phyloP scores from a whole-genome alignment of 2,888 invertebrate species.

The Poecilobothrus nobilitatus region DNA sequence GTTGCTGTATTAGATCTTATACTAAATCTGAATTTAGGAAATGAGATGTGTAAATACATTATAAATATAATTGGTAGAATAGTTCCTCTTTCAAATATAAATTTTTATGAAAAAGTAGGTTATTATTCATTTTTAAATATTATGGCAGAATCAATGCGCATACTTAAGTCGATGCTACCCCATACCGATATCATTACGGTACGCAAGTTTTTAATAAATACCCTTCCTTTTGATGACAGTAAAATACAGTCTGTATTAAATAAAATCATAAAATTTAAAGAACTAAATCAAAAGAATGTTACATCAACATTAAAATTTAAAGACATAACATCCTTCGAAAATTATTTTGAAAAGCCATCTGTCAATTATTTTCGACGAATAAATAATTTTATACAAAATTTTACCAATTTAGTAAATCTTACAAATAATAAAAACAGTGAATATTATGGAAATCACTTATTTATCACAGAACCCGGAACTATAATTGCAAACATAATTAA shows the following conservation, averaged over 20 bases:
- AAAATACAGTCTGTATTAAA: conserved; percentile 31
- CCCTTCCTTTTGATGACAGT: conserved; percentile 32
- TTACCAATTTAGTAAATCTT: conserved; percentile 40
- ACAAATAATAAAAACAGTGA: conserved; percentile 31
- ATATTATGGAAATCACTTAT: conserved; percentile 32
- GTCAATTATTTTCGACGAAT: conserved; percentile 38
- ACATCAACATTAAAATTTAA: conserved; percentile 29
- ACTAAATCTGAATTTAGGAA: conserved; percentile 36
- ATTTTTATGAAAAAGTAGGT: conserved; percentile 32
- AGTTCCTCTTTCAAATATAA: conserved; percentile 26
- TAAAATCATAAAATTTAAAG: conserved; percentile 31
- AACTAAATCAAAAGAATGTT: conserved; percentile 28
- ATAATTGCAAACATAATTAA: conserved; percentile 61
- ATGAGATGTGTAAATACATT: conserved; percentile 37
- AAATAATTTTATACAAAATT: conserved; percentile 34
- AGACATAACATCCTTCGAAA: conserved; percentile 34
- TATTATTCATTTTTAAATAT: conserved; percentile 33
- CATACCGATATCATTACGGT: neutral
- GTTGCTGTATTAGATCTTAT: conserved; percentile 39
- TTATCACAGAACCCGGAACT: conserved; percentile 46
- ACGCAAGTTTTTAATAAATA: conserved; percentile 21
- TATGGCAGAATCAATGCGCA: conserved; percentile 33
- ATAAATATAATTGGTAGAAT: conserved; percentile 35
- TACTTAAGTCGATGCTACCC: neutral
- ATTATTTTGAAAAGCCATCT: conserved; percentile 37